A percentile compares a stretch with the other conserved stretches of the same genome.
These are phyloP conservation scores for Chloroclysta siterata DNA, from an alignment of 2,888 invertebrate species.

Conservation along the genomic window DNA sequence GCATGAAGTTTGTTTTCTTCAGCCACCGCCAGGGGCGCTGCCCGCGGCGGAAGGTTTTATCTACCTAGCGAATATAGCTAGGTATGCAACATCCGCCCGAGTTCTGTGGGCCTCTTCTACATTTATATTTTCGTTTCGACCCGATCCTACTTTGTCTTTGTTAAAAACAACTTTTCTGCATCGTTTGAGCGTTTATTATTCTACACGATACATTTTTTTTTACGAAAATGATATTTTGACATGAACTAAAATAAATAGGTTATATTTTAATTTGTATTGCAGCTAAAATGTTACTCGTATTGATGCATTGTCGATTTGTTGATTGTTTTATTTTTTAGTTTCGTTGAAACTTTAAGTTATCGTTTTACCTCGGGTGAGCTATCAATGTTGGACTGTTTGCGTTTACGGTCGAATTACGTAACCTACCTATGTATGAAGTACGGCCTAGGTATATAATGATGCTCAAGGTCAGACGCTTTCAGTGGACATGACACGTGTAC, in stretches of 20 bases:
- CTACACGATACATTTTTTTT: conserved; percentile 68
- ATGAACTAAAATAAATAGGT: conserved; percentile 60
- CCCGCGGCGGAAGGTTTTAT: conserved; percentile 83
- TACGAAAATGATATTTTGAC: conserved; percentile 42
- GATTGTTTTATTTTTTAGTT: conserved; percentile 46
- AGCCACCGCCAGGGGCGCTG: conserved; percentile 77
- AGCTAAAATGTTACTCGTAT: conserved; percentile 40
- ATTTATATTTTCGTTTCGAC: conserved; percentile 80
- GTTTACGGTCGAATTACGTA: conserved; percentile 71
- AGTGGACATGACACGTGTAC: conserved; percentile 58
- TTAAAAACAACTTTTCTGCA: conserved; percentile 80
- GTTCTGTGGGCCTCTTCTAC: conserved; percentile 73
- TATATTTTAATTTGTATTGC: conserved; percentile 53
- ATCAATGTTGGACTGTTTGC: conserved; percentile 63
- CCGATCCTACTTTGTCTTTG: conserved; percentile 72
- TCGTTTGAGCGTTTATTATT: conserved; percentile 60
- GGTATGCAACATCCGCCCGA: conserved; percentile 80
- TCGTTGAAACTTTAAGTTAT: conserved; percentile 58
- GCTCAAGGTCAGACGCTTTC: conserved; percentile 75
- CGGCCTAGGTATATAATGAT: conserved; percentile 57
- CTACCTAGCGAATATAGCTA: conserved; percentile 70
- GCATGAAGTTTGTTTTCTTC: conserved; percentile 77
- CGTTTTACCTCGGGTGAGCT: conserved; percentile 56
- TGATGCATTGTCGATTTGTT: conserved; percentile 49
- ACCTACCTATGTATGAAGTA: conserved; percentile 59